Evolutionary conservation across 1,140 invertebrate species (phyloP).

Genomic region (Aphelenchoides besseyi): DNA sequence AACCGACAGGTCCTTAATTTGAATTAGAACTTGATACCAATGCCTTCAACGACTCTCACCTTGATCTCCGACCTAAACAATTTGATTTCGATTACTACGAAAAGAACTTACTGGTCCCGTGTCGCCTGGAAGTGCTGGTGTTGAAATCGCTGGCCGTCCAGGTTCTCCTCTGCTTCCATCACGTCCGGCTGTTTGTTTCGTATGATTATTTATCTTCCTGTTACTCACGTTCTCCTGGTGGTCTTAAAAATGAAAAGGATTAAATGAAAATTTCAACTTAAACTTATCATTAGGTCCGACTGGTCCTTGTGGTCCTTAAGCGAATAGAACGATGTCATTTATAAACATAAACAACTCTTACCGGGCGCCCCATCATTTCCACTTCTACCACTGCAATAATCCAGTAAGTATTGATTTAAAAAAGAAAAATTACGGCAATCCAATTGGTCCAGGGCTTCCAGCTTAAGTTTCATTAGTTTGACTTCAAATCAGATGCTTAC

Average conservation of each 20-base stretch:
- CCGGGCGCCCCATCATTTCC: slow-evolving; percentile 56
- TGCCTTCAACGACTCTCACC: not conserved
- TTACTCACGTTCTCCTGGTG: slow-evolving; percentile 49
- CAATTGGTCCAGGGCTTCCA: slow-evolving; percentile 32
- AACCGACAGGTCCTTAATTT: slow-evolving; percentile 48
- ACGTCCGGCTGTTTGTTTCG: slow-evolving; percentile 24
- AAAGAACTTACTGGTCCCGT: slow-evolving; percentile 55
- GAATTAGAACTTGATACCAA: slow-evolving; percentile 4
- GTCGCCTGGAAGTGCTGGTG: slow-evolving; percentile 60
- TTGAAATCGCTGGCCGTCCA: slow-evolving; percentile 60
- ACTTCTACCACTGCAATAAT: not conserved
- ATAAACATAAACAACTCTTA: slow-evolving; percentile 10
- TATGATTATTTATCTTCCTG: too few species aligned
- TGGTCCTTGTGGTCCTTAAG: slow-evolving; percentile 45
- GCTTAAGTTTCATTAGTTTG: too few species aligned
- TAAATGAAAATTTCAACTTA: too few species aligned
- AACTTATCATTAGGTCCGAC: slow-evolving; percentile 47
- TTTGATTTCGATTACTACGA: slow-evolving; percentile 50
- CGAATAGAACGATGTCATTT: not conserved
- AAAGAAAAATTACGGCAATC: not conserved
- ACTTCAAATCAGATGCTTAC: too few species aligned
- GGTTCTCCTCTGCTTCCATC: slow-evolving; percentile 60
- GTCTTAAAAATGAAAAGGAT: too few species aligned
- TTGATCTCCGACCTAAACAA: slow-evolving; percentile 22
- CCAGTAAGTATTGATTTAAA: not conserved